Evolutionary conservation across 2,113 vertebrate species (phyloP).

Genomic region (Phylloscopus trochilus): DNA sequence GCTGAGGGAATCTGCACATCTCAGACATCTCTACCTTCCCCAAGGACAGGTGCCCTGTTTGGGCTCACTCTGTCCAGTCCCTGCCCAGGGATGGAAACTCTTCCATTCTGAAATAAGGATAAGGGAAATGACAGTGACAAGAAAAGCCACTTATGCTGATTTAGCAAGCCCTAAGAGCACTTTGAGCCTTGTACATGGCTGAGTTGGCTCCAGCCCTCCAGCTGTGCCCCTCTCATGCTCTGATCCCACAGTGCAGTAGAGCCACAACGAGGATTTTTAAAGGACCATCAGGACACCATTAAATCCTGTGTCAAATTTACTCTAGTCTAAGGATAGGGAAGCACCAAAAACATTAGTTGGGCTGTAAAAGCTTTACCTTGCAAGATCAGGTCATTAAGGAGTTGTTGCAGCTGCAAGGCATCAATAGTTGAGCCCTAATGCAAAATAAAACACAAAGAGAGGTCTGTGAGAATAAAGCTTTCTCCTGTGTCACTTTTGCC

Average conservation of each 20-base stretch:
- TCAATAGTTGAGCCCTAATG: slow-evolving; percentile 57
- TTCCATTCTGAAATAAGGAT: not conserved
- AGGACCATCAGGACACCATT: not conserved
- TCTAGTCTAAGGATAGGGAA: not conserved
- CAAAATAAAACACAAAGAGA: not conserved
- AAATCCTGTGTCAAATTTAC: not conserved
- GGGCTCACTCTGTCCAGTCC: not conserved
- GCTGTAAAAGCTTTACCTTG: slow-evolving; percentile 63
- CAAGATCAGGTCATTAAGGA: slow-evolving; percentile 72
- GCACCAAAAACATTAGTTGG: not conserved
- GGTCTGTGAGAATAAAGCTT: not conserved
- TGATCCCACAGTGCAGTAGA: not conserved
- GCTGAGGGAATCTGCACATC: not conserved
- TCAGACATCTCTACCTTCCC: not conserved
- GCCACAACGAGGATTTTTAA: not conserved
- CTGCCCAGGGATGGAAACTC: not conserved
- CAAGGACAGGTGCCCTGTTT: not conserved
- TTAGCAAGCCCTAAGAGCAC: not conserved
- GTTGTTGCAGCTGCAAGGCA: slow-evolving; percentile 65
- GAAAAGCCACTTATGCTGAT: not conserved
- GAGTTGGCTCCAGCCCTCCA: not conserved
- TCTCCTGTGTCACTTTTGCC: not conserved
- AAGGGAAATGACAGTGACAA: not conserved
- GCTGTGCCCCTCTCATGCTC: not conserved
- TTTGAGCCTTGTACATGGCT: not conserved